These are phyloP conservation scores for Apodemia mormo DNA, from an alignment of 2,888 invertebrate species.

Conservation along the genomic window DNA sequence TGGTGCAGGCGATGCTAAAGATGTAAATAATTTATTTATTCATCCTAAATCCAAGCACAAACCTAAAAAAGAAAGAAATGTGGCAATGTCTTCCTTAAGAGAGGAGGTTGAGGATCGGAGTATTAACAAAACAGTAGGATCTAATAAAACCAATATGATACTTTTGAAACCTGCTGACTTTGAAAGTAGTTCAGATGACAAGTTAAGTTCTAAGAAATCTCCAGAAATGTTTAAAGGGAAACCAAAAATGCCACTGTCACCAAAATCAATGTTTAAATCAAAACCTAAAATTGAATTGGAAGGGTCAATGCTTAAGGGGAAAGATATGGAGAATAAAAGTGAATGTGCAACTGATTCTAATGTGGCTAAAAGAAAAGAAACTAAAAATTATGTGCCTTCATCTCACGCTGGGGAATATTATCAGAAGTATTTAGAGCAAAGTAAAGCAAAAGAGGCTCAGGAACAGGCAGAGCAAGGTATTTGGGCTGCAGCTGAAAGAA, in stretches of 20 bases:
- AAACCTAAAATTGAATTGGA: constrained; percentile 23
- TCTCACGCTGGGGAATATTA: constrained; percentile 50
- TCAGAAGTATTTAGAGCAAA: constrained; percentile 46
- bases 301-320: constrained; percentile 19
- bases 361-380: background rate
- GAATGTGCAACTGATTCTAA: background rate
- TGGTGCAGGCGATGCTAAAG: constrained; percentile 12
- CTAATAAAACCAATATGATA: constrained; percentile 25
- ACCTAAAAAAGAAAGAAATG: constrained; percentile 23
- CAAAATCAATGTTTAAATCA: constrained; percentile 27
- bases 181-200: constrained; percentile 23
- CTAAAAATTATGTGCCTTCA: constrained; percentile 46
- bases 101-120: background rate
- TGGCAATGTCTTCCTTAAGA: constrained; percentile 22
- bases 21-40: background rate
- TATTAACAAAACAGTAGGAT: constrained; percentile 17
- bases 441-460: constrained; percentile 42
- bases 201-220: background rate
- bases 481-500: constrained; percentile 48
- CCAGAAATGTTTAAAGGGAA: background rate
- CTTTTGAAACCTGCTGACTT: constrained; percentile 47
- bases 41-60: constrained; percentile 13
- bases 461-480: constrained; percentile 45
- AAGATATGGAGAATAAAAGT: background rate
- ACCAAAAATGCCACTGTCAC: constrained; percentile 24